A percentile compares a stretch with the other conserved stretches of the same genome.
phyloP scores from a whole-genome alignment of 2,797 vertebrate species.

The Lacerta bilineata region DNA sequence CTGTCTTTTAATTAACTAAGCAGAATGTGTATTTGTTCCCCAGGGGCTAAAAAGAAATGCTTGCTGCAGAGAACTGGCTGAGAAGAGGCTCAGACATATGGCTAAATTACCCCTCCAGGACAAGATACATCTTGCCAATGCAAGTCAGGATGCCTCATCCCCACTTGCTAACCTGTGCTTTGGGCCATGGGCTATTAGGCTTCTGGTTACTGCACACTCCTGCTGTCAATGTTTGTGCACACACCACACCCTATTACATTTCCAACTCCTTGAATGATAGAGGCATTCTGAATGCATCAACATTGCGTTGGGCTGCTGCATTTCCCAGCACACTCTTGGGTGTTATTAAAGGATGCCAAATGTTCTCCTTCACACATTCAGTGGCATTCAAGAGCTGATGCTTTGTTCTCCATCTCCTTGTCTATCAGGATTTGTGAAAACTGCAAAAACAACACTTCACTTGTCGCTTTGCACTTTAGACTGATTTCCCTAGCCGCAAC shows the following conservation, averaged over 20 bases:
- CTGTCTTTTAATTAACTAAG: slow-evolving; percentile 67
- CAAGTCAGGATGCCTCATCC: background rate
- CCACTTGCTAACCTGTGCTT: slow-evolving; percentile 21
- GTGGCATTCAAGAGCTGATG: slow-evolving; percentile 2
- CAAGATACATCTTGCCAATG: slow-evolving; percentile 14
- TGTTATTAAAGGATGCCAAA: background rate
- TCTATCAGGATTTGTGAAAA: slow-evolving; percentile 4
- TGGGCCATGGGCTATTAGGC: background rate
- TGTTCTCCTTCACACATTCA: background rate
- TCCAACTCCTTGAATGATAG: slow-evolving; percentile 18
- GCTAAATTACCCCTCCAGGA: slow-evolving; percentile 24
- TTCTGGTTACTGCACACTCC: slow-evolving; percentile 26
- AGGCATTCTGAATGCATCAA: slow-evolving; percentile 26
- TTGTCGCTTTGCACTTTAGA: background rate
- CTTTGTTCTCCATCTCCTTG: slow-evolving; percentile 1
- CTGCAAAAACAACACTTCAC: background rate
- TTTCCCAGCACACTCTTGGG: background rate
- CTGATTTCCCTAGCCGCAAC: background rate
- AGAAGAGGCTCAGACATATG: slow-evolving; percentile 32
- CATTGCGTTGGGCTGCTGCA: background rate
- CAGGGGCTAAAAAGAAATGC: slow-evolving; percentile 65
- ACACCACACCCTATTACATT: slow-evolving; percentile 17
- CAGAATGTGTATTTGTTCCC: slow-evolving; percentile 65
- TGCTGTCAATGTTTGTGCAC: background rate
- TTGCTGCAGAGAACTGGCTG: slow-evolving; percentile 57